These are phyloP conservation scores for Atractosteus spatula DNA, from an alignment of 2,113 vertebrate species.

Conservation along the genomic window DNA sequence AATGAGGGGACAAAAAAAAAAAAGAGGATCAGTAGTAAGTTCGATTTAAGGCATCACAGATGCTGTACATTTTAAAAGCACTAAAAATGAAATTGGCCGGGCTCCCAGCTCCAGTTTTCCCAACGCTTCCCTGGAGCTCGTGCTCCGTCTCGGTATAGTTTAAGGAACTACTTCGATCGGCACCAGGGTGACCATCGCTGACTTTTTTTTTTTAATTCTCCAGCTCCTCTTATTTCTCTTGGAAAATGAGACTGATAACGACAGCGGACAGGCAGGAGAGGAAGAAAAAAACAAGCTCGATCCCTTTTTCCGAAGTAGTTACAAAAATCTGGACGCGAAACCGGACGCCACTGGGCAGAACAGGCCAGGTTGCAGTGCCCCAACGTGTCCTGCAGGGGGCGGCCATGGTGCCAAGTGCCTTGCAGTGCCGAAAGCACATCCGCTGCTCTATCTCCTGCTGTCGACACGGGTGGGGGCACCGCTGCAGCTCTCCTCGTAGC, in stretches of 20 bases:
- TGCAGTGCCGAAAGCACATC: slow-evolving; percentile 4
- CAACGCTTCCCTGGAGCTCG: neutral
- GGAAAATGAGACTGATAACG: neutral
- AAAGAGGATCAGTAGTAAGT: slow-evolving; percentile 27
- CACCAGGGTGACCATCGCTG: no score
- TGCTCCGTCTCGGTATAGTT: neutral
- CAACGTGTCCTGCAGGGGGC: slow-evolving; percentile 27
- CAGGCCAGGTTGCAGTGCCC: slow-evolving; percentile 21
- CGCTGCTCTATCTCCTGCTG: slow-evolving; percentile 54
- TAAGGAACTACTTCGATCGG: neutral
- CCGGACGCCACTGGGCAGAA: no score
- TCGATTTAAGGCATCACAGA: slow-evolving; percentile 70
- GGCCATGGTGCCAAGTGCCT: slow-evolving; percentile 2
- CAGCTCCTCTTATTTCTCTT: neutral
- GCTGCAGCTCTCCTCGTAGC: slow-evolving; percentile 88
- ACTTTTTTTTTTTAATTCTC: neutral
- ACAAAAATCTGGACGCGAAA: no score
- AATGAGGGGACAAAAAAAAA: neutral
- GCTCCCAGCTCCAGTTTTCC: neutral
- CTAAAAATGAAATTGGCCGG: neutral
- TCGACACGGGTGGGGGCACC: slow-evolving; percentile 69
- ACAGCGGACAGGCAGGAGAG: neutral
- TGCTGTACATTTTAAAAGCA: slow-evolving; percentile 39
- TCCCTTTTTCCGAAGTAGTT: slow-evolving; percentile 30
- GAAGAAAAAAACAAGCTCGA: slow-evolving; percentile 10